Conservation (phyloP, 1,140 invertebrate genomes). For the Zaprionus kolodkinae region DNA sequence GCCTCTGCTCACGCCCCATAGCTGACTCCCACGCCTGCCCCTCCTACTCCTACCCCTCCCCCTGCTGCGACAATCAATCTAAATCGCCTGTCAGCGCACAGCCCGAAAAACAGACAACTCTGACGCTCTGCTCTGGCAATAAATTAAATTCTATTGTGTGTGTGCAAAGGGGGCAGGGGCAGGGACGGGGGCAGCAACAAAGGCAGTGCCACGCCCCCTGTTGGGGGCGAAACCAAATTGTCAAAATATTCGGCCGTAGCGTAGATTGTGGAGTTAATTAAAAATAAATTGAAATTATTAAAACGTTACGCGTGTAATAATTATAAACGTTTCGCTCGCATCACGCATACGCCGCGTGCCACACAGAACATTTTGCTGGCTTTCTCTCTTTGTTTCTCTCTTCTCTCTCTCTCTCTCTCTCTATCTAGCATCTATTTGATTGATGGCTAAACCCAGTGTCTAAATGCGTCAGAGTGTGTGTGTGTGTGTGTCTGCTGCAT, state of each 20-base stretch:
- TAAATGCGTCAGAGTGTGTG: slow-evolving; percentile 39
- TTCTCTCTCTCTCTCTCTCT: background rate
- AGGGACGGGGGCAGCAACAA: slow-evolving; percentile 22
- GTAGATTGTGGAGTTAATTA: slow-evolving; percentile 56
- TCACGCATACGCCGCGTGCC: slow-evolving; percentile 70
- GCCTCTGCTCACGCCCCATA: background rate
- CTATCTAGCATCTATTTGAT: slow-evolving; percentile 51
- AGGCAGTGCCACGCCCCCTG: background rate
- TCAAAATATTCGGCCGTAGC: slow-evolving; percentile 13
- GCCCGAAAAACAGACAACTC: slow-evolving; percentile 41
- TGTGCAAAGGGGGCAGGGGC: too few species aligned
- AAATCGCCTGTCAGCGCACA: slow-evolving; percentile 74
- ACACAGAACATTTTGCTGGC: slow-evolving; percentile 46
- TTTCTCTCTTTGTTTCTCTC: slow-evolving; percentile 14
- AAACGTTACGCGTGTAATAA: slow-evolving; percentile 68
- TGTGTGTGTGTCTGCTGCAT: slow-evolving; percentile 46
- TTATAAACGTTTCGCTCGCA: slow-evolving; percentile 37
- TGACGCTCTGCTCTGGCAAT: slow-evolving; percentile 16
- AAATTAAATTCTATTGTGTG: slow-evolving; percentile 55
- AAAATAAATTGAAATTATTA: slow-evolving; percentile 76
- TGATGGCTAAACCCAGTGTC: slow-evolving; percentile 57
- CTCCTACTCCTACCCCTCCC: background rate
- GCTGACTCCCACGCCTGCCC: background rate
- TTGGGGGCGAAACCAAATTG: slow-evolving; percentile 43
- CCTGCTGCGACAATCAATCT: slow-evolving; percentile 63